Conservation (phyloP, 2,113 vertebrate genomes). For the Serilophus lunatus region DNA sequence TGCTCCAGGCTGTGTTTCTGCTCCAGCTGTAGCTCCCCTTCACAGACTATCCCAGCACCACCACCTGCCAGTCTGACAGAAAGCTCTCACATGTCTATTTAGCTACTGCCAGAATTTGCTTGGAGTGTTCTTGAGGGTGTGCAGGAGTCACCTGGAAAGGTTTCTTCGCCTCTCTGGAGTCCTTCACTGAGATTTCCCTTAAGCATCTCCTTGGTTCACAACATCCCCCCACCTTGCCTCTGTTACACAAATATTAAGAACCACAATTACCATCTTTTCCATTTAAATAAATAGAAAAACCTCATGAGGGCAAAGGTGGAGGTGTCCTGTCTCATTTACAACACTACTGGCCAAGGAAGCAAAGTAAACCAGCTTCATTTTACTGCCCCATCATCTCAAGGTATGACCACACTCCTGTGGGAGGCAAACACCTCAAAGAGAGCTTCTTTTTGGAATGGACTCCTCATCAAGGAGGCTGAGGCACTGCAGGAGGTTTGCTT, state of each 20-base stretch:
- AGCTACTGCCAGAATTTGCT: neutral
- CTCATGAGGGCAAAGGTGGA: neutral
- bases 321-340: neutral
- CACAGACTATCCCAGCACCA: neutral
- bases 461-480: neutral
- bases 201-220: neutral
- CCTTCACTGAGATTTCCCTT: neutral
- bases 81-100: neutral
- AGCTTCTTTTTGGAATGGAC: neutral
- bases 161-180: neutral
- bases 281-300: neutral
- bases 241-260: neutral
- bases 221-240: neutral
- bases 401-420: neutral
- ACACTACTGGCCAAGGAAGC: neutral
- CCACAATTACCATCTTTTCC: neutral
- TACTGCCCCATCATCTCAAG: neutral
- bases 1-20: neutral
- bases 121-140: neutral
- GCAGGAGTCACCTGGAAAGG: neutral
- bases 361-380: neutral
- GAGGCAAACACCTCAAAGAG: neutral
- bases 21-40: neutral
- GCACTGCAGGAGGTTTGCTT: neutral
- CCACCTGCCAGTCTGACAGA: neutral